Percentiles rank a stretch among this genome's conserved stretches.
These are phyloP conservation scores for Entosphenus tridentatus DNA, from an alignment of 2,113 vertebrate genomes.

Conservation along the genomic window DNA sequence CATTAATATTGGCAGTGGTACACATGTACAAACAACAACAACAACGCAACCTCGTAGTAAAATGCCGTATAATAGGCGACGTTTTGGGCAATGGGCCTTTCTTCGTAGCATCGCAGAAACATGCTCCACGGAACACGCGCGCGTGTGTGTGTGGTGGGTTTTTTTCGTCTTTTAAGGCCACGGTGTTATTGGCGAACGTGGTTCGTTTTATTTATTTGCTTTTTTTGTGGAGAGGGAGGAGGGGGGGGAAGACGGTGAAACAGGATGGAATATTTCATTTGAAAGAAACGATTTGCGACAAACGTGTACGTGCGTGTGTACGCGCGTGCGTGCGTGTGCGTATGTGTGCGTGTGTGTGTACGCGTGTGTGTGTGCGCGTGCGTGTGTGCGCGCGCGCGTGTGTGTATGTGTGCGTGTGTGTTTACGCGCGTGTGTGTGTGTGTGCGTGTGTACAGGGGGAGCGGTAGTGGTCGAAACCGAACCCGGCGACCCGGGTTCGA, in stretches of 20 bases:
- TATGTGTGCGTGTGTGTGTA: not conserved
- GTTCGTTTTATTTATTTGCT: not conserved
- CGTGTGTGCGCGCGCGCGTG: too few relatives aligned
- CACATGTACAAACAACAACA: too few relatives aligned
- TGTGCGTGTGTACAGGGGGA: too few relatives aligned
- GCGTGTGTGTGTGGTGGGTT: not conserved
- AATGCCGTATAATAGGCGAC: too few relatives aligned
- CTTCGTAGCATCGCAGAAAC: not conserved
- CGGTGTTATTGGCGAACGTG: not conserved
- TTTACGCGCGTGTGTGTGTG: too few relatives aligned
- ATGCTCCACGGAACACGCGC: not conserved
- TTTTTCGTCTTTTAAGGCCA: not conserved
- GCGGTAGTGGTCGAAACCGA: too few relatives aligned
- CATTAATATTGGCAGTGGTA: too few relatives aligned
- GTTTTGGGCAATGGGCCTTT: not conserved
- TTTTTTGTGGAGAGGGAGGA: too few relatives aligned
- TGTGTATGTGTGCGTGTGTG: too few relatives aligned
- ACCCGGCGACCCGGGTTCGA: too few relatives aligned
- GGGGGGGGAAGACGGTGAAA: not conserved
- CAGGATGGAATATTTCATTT: not conserved
- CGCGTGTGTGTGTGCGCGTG: too few relatives aligned
- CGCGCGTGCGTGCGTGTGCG: not conserved
- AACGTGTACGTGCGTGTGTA: not conserved
- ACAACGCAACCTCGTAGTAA: too few relatives aligned
- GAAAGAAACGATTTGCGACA: not conserved